phyloP scores from a whole-genome alignment of 1,140 invertebrate species.

The Stratiolaelaps scimitus region DNA sequence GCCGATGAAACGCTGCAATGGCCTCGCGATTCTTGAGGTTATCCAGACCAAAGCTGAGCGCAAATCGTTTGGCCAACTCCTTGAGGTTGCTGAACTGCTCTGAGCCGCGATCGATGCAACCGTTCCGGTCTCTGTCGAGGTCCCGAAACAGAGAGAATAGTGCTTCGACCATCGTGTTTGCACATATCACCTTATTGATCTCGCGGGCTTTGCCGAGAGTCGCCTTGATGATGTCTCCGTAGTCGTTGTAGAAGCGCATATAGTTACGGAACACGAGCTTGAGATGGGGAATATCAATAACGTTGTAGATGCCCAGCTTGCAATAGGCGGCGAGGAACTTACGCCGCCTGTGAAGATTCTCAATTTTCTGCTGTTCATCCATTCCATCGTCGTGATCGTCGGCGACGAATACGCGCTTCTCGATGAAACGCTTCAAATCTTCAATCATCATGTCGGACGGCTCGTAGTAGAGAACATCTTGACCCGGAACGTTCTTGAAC shows the following conservation, averaged over 20 bases:
- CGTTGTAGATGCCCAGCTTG: slow-evolving; percentile 94
- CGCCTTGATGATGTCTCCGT: slow-evolving; percentile 98
- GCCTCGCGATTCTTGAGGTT: slow-evolving; percentile 94
- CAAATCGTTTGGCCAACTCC: slow-evolving; percentile 91
- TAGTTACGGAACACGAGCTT: slow-evolving; percentile 89
- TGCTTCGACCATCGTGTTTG: slow-evolving; percentile 81
- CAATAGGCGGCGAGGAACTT: slow-evolving; percentile 93
- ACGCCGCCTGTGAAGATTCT: slow-evolving; percentile 85
- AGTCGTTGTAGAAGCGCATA: slow-evolving; percentile 96
- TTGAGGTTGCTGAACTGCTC: slow-evolving; percentile 37
- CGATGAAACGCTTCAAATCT: slow-evolving; percentile 77
- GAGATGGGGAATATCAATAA: slow-evolving; percentile 72
- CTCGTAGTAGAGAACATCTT: slow-evolving; percentile 63
- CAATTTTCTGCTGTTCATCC: slow-evolving; percentile 86
- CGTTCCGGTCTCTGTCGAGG: slow-evolving; percentile 48
- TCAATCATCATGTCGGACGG: slow-evolving; percentile 49
- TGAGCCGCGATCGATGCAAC: slow-evolving; percentile 45
- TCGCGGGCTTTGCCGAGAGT: slow-evolving; percentile 90
- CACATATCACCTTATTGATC: slow-evolving; percentile 93
- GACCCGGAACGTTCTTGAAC: slow-evolving; percentile 41
- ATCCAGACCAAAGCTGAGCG: slow-evolving; percentile 91
- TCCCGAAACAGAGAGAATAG: slow-evolving; percentile 70
- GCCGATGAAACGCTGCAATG: slow-evolving; percentile 83
- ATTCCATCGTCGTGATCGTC: slow-evolving; percentile 62
- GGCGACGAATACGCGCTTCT: slow-evolving; percentile 81